phyloP scores from a whole-genome alignment of 2,888 invertebrate species.

The Aricia artaxerxes region DNA sequence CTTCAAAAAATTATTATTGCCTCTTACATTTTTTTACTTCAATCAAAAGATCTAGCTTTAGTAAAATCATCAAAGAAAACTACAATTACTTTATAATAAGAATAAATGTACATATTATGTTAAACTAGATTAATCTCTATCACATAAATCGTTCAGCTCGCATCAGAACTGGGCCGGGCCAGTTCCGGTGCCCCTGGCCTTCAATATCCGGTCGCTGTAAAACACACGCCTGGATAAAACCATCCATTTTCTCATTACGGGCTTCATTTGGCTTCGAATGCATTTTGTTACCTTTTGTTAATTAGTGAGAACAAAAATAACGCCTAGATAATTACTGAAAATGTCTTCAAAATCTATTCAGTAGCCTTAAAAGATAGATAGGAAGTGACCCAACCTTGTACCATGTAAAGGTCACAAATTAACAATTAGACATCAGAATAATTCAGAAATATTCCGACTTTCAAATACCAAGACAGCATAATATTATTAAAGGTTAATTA shows the following conservation, averaged over 20 bases:
- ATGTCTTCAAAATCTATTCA: too few relatives aligned
- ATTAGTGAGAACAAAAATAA: too few relatives aligned
- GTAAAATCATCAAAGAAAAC: not conserved
- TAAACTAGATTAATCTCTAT: not conserved
- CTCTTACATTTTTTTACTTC: too few relatives aligned
- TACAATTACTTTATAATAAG: too few relatives aligned
- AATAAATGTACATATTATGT: not conserved
- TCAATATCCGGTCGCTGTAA: conserved; percentile 31
- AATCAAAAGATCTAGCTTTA: not conserved
- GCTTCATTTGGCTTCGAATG: not conserved
- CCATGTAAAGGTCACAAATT: too few relatives aligned
- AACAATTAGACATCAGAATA: not conserved
- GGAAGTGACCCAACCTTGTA: too few relatives aligned
- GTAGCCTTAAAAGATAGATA: too few relatives aligned
- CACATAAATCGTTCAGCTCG: conserved; percentile 9
- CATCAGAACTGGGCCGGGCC: conserved; percentile 1
- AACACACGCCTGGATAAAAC: not conserved
- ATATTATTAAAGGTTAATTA: not conserved
- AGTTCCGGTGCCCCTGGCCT: conserved; percentile 31
- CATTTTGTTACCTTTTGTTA: not conserved
- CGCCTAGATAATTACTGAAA: too few relatives aligned
- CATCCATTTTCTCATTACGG: conserved; percentile 22
- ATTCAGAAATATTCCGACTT: not conserved
- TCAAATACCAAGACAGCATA: not conserved
- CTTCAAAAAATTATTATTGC: too few relatives aligned